Evolutionary conservation across 1,140 invertebrate species (phyloP).

Genomic region (Rhagoletis pomonella): DNA sequence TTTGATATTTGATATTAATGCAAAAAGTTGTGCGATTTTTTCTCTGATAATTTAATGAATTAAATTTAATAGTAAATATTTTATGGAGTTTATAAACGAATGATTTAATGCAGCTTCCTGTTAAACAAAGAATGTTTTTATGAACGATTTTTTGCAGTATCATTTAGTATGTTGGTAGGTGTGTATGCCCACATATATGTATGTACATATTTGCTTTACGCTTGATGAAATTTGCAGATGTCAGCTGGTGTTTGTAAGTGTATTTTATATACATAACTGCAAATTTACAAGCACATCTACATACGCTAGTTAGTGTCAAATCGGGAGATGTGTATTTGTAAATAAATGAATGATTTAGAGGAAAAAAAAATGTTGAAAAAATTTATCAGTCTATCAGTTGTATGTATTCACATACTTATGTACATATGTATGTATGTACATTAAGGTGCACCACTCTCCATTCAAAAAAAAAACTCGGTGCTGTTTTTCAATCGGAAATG

Average conservation of each 20-base stretch:
- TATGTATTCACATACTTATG: too few relatives aligned
- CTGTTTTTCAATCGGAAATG: too few relatives aligned
- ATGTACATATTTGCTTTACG: not conserved
- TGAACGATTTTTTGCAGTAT: too few relatives aligned
- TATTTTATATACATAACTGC: too few relatives aligned
- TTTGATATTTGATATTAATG: not conserved
- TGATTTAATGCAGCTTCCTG: not conserved
- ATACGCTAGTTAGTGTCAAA: not conserved
- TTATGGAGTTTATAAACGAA: conserved; percentile 5
- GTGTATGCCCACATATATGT: not conserved
- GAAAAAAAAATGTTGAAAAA: not conserved
- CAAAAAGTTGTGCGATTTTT: not conserved
- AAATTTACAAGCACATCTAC: too few relatives aligned
- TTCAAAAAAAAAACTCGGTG: too few relatives aligned
- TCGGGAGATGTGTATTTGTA: not conserved
- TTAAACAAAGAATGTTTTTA: not conserved
- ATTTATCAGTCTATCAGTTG: too few relatives aligned
- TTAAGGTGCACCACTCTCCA: too few relatives aligned
- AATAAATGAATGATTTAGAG: not conserved
- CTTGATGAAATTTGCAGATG: not conserved
- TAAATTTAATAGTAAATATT: conserved; percentile 14
- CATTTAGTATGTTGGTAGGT: too few relatives aligned
- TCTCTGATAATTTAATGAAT: not conserved
- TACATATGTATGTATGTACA: too few relatives aligned
- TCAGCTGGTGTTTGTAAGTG: too few relatives aligned